A percentile compares a stretch with the other conserved stretches of the same genome.
Conservation (phyloP, 2,113 vertebrate species). For the Vulpes vulpes region DNA sequence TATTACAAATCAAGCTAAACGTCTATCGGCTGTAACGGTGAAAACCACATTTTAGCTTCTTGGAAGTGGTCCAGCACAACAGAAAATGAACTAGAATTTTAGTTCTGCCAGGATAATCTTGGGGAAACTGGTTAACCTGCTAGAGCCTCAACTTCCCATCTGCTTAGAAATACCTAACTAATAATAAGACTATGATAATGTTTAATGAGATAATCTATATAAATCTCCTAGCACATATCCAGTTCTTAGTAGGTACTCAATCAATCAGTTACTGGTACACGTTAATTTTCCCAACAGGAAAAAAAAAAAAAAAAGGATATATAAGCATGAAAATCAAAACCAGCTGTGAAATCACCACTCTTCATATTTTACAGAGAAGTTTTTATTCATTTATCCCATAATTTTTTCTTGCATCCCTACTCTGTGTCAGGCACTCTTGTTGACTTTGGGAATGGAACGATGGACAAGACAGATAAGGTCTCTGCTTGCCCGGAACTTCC, state of each 20-base stretch:
- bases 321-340: slow-evolving; percentile 13
- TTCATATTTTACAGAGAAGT: not conserved
- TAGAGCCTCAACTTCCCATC: not conserved
- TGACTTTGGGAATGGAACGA: not conserved
- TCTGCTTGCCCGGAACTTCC: slow-evolving; percentile 10
- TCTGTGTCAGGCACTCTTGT: not conserved
- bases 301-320: not conserved
- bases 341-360: not conserved
- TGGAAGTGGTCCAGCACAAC: not conserved
- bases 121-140: not conserved
- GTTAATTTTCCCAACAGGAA: slow-evolving; percentile 6
- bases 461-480: not conserved
- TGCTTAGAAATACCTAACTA: slow-evolving; percentile 33
- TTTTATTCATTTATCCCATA: slow-evolving; percentile 14
- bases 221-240: not conserved
- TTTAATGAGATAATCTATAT: not conserved
- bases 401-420: not conserved
- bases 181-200: not conserved
- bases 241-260: not conserved
- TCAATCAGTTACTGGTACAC: not conserved
- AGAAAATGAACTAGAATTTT: slow-evolving; percentile 39
- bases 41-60: slow-evolving; percentile 49
- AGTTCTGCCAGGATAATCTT: slow-evolving; percentile 22
- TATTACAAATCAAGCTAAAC: slow-evolving; percentile 43
- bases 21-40: not conserved